Evolutionary conservation across 2,797 vertebrate species (phyloP).

Genomic region (Eutrigla gurnardus): DNA sequence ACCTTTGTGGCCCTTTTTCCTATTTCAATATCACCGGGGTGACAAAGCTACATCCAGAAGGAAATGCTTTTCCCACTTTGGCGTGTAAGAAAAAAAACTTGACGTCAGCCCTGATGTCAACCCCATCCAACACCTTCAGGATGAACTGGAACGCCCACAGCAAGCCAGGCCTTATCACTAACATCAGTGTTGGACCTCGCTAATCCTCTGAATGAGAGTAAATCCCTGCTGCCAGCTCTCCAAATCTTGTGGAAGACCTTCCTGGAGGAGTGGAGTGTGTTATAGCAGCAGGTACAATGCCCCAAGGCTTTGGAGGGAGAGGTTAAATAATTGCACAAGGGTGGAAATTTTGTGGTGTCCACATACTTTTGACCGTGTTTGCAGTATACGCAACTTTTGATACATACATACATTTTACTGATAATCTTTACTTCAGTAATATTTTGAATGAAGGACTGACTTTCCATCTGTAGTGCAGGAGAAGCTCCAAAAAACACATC

Average conservation of each 20-base stretch:
- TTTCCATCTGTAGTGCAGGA: not conserved
- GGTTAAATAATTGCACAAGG: not conserved
- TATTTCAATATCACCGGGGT: not conserved
- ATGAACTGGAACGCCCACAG: not conserved
- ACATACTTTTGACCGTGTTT: not conserved
- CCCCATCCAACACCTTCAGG: not conserved
- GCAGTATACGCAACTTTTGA: not conserved
- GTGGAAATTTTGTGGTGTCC: not conserved
- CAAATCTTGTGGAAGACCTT: conserved; percentile 5
- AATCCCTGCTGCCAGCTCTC: conserved; percentile 2
- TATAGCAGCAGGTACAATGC: not conserved
- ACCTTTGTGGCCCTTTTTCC: not conserved
- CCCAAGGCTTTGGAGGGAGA: not conserved
- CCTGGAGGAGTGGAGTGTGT: not conserved
- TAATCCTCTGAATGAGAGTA: conserved; percentile 16
- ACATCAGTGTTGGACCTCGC: conserved; percentile 10
- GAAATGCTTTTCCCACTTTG: not conserved
- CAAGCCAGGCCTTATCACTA: not conserved
- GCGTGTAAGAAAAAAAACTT: not conserved
- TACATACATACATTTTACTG: not conserved
- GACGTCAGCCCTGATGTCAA: not conserved
- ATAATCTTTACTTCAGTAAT: not conserved
- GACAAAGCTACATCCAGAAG: not conserved
- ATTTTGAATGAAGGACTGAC: not conserved
- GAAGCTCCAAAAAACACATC: not conserved